Evolutionary conservation across 2,113 vertebrate species (phyloP).

Genomic region (Genyomyrus donnyi): DNA sequence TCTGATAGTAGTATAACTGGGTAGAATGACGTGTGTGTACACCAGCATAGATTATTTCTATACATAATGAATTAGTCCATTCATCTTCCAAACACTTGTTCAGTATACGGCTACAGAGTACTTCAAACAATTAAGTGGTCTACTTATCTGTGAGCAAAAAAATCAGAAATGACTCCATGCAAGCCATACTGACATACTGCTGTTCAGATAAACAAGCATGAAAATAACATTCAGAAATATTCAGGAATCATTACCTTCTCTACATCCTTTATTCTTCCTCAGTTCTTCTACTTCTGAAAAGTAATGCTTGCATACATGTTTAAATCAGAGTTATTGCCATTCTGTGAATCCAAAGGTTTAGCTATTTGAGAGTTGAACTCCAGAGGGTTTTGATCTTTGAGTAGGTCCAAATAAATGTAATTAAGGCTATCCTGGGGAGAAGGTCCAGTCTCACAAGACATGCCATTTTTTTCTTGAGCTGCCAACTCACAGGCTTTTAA

Average conservation of each 20-base stretch:
- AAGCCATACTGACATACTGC: neutral
- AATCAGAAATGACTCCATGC: neutral
- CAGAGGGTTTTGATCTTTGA: constrained; percentile 57
- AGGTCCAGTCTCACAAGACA: constrained; percentile 7
- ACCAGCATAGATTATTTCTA: neutral
- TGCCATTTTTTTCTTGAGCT: constrained; percentile 30
- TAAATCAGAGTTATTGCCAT: constrained; percentile 51
- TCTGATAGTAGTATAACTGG: neutral
- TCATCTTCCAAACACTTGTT: neutral
- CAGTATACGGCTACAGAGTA: neutral
- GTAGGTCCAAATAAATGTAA: constrained; percentile 81
- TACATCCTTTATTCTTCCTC: constrained; percentile 43
- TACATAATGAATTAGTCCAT: neutral
- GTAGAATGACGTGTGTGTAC: neutral
- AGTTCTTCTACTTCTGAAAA: constrained; percentile 68
- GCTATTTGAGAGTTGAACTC: constrained; percentile 43
- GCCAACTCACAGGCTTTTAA: constrained; percentile 57
- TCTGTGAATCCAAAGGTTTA: constrained; percentile 48
- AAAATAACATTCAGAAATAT: neutral
- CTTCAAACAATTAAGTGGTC: neutral
- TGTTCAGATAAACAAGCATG: neutral
- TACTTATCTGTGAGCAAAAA: neutral
- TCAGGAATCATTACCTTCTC: constrained; percentile 57
- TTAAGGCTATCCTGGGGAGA: constrained; percentile 70
- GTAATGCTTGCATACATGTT: constrained; percentile 78